These are phyloP conservation scores for Dendrolimus punctatus DNA, from an alignment of 1,140 invertebrate species.

Conservation along the genomic window DNA sequence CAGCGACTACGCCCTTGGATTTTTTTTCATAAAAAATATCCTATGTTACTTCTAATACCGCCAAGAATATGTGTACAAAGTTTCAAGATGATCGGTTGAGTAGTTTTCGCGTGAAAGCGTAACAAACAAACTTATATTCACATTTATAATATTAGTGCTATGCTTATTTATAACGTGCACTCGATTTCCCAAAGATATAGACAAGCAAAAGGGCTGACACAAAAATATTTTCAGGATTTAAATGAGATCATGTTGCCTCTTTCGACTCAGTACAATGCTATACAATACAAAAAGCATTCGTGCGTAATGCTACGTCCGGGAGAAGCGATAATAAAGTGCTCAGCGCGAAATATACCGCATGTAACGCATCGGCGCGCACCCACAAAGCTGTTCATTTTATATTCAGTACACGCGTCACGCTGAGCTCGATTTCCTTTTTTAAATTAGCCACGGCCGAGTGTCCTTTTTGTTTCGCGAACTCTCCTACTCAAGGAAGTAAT, in stretches of 20 bases:
- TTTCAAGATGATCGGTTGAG: too few relatives aligned
- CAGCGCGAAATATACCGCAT: slow-evolving; percentile 34
- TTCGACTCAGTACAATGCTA: not conserved
- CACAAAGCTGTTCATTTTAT: slow-evolving; percentile 48
- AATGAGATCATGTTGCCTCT: too few relatives aligned
- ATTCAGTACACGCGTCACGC: slow-evolving; percentile 44
- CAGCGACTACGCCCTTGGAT: too few relatives aligned
- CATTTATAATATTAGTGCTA: not conserved
- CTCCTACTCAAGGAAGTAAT: slow-evolving; percentile 22
- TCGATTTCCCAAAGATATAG: too few relatives aligned
- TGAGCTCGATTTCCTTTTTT: slow-evolving; percentile 63
- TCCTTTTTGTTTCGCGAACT: slow-evolving; percentile 56
- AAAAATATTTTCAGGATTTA: too few relatives aligned
- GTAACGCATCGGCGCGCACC: slow-evolving; percentile 58
- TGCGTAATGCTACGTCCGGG: slow-evolving; percentile 11
- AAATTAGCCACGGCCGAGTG: slow-evolving; percentile 62
- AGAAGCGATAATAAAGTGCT: slow-evolving; percentile 46
- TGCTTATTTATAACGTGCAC: not conserved
- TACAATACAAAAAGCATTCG: slow-evolving; percentile 15
- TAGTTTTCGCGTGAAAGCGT: too few relatives aligned
- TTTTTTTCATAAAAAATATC: too few relatives aligned
- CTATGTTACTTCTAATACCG: too few relatives aligned
- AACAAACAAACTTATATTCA: too few relatives aligned
- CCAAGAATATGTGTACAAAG: too few relatives aligned
- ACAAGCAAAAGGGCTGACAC: too few relatives aligned